Percentiles rank a stretch among this genome's conserved stretches.
These are phyloP conservation scores for Eulemur rufifrons DNA, from an alignment of 2,113 vertebrate genomes.

Conservation along the genomic window DNA sequence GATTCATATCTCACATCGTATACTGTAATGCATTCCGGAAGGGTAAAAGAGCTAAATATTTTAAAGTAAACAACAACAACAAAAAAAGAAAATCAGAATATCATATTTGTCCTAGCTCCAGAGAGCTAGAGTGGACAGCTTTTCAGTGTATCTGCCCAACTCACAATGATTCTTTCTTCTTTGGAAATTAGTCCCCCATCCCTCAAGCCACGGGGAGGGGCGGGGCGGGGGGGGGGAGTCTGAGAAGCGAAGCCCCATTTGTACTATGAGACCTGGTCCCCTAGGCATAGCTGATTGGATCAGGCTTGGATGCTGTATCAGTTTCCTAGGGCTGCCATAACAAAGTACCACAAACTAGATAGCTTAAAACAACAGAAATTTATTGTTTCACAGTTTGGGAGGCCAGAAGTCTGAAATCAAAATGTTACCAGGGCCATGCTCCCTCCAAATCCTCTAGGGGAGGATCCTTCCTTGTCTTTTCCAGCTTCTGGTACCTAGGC, in stretches of 20 bases:
- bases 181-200: neutral
- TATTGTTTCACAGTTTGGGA: neutral
- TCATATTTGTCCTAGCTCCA: neutral
- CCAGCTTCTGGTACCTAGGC: neutral
- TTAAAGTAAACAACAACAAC: slow-evolving; percentile 11
- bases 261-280: neutral
- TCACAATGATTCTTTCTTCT: neutral
- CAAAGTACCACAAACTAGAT: neutral
- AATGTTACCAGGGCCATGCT: neutral
- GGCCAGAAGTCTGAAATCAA: neutral
- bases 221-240: neutral
- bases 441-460: neutral
- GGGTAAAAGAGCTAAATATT: neutral
- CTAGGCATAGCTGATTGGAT: neutral
- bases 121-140: neutral
- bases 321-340: neutral
- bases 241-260: neutral
- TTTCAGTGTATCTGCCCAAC: neutral
- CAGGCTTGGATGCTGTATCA: neutral
- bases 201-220: neutral
- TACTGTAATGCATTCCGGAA: neutral
- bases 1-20: neutral
- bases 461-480: neutral
- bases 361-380: neutral
- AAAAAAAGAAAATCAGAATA: neutral